phyloP scores from a whole-genome alignment of 2,113 vertebrate genomes.

The Lagopus leucura region DNA sequence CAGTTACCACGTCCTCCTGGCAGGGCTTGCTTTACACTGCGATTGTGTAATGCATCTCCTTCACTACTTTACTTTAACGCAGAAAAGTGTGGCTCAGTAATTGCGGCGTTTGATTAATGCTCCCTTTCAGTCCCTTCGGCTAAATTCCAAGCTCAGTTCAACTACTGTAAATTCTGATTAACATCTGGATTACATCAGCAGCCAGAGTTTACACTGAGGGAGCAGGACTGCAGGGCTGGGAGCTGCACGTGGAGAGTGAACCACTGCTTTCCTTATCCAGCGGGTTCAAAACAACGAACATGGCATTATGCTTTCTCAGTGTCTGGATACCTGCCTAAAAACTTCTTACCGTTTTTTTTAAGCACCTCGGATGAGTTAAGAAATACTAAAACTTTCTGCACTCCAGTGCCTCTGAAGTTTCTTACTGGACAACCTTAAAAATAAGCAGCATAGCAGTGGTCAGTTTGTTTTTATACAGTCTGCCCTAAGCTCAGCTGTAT shows the following conservation, averaged over 20 bases:
- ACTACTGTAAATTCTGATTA: constrained; percentile 38
- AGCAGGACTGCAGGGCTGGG: background rate
- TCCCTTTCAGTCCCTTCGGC: background rate
- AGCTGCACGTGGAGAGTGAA: background rate
- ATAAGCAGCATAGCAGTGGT: background rate
- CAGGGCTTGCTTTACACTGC: background rate
- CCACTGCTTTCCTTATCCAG: background rate
- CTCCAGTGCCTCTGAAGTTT: background rate
- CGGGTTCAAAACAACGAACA: background rate
- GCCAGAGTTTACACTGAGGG: background rate
- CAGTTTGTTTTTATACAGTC: background rate
- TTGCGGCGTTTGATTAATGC: constrained; percentile 8
- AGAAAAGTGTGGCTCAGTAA: background rate
- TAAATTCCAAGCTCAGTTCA: constrained; percentile 14
- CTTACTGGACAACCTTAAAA: background rate
- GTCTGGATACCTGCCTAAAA: background rate
- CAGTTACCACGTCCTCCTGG: background rate
- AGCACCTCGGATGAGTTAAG: background rate
- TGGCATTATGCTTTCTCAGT: background rate
- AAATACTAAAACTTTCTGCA: background rate
- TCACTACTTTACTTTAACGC: background rate
- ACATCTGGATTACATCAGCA: constrained; percentile 36
- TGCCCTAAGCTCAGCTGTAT: background rate
- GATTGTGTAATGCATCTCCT: background rate
- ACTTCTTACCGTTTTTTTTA: background rate